phyloP scores from a whole-genome alignment of 2,888 invertebrate genomes.

The Pandemis heparana region DNA sequence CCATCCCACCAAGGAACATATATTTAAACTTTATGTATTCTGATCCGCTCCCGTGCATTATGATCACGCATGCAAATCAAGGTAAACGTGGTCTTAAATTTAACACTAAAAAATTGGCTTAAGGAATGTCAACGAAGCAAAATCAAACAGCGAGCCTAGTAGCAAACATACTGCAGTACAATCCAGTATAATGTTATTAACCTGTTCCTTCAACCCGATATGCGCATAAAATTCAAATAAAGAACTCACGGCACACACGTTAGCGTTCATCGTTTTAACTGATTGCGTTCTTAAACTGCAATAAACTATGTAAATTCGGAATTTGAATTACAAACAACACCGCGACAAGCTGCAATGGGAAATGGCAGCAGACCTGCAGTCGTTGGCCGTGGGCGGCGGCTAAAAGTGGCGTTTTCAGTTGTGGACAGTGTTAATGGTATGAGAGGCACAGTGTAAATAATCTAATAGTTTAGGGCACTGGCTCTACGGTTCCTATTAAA shows the following conservation, averaged over 20 bases:
- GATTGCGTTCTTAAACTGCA: constrained; percentile 77
- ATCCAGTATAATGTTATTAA: constrained; percentile 5
- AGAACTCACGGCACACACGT: constrained; percentile 40
- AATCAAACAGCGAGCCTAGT: neutral
- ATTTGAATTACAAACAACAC: constrained; percentile 76
- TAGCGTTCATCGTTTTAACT: constrained; percentile 63
- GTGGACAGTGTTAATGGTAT: neutral
- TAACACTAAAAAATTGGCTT: neutral
- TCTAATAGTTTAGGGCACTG: too few species aligned
- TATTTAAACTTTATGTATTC: too few species aligned
- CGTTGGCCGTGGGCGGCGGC: constrained; percentile 54
- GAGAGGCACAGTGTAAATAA: neutral
- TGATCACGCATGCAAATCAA: too few species aligned
- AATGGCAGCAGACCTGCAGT: constrained; percentile 53
- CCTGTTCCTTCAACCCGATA: constrained; percentile 4
- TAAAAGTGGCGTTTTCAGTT: constrained; percentile 60
- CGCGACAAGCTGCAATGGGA: constrained; percentile 51
- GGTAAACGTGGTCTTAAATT: too few species aligned
- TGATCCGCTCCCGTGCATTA: too few species aligned
- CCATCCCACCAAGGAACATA: too few species aligned
- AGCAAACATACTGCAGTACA: neutral
- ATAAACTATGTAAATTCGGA: constrained; percentile 77
- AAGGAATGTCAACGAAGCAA: neutral
- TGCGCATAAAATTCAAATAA: constrained; percentile 53
- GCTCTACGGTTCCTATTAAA: too few species aligned